Evolutionary conservation across 2,888 invertebrate genomes (phyloP), one percentile per base, ranked within the genome.

Genomic region (Macrosiphum euphorbiae): DNA sequence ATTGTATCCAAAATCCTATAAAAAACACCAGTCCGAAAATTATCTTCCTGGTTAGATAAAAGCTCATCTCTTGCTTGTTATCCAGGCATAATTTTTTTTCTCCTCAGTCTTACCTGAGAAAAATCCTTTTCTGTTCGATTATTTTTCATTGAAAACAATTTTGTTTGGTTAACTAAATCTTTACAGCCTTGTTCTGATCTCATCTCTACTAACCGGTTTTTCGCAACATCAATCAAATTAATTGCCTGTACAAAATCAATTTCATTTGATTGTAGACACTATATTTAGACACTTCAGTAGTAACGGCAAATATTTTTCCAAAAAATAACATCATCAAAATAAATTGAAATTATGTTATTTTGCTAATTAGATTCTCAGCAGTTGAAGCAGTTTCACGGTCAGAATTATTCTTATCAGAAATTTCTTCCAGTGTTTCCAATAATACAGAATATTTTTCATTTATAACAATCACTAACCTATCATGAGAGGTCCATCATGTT

Each of bases 381-480:
- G 86, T 86, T 47, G 86, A 86, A 47, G 28, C 86, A 3, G 16
- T 13, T 28, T 86, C 86, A 28, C 47, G 86, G 86, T 86, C 86
- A 47, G 86, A 86, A 47, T 47, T 3, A 86, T 86, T 86, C 5
- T 47, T 26, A 86, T 3, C 13, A 86, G 86, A 86, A 86, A 86
- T 86, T 44, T 86, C 86, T 86, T 86, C 47, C 11, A 86, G 86
- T 86, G 86, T 47, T 28, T 86, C 86, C 10, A 86, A 47, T 47
- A 86, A 86, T 4, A 47, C 86, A 86, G 86, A 44, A 86, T 86
- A 86, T 86, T 86, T 86, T 86, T 86, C 86, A 86, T 86, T 86
- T 86, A 86, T 86, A 86, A 86, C 86, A 86, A 86, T 86, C 28
- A 86, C 47, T 86, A 86, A 28, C 47, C 47, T 47, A 86, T 47